phyloP scores from a whole-genome alignment of 2,888 invertebrate genomes.

The Bugula neritina region DNA sequence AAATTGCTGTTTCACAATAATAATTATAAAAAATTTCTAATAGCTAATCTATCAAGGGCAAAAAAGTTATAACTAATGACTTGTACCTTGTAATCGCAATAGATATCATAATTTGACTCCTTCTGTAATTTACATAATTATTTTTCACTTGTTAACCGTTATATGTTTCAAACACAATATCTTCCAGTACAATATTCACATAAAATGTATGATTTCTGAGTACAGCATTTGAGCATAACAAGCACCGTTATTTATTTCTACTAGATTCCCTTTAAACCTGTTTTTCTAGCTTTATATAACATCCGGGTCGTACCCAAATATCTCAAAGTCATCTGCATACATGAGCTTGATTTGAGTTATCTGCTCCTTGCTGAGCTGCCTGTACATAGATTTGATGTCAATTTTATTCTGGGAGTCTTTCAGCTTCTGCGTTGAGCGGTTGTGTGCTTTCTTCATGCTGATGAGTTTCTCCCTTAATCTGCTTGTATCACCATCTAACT shows the following conservation, averaged over 20 bases:
- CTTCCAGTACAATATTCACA: too few species aligned
- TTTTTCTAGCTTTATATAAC: background rate
- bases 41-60: too few species aligned
- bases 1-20: too few species aligned
- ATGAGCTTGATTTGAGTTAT: background rate
- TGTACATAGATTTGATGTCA: background rate
- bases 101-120: too few species aligned
- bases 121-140: too few species aligned
- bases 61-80: too few species aligned
- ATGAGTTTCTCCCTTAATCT: background rate
- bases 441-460: background rate
- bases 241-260: background rate
- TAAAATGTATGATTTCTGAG: too few species aligned
- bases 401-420: background rate
- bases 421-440: background rate
- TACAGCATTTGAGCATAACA: too few species aligned
- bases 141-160: too few species aligned
- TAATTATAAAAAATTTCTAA: too few species aligned
- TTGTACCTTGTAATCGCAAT: too few species aligned
- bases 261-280: background rate
- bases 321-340: constrained; percentile 8
- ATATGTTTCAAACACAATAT: too few species aligned
- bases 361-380: background rate
- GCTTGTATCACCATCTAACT: constrained; percentile 6
- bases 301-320: constrained; percentile 3